Evolutionary conservation across 2,797 vertebrate species (phyloP).

Genomic region (Heteromormyrus szaboi): DNA sequence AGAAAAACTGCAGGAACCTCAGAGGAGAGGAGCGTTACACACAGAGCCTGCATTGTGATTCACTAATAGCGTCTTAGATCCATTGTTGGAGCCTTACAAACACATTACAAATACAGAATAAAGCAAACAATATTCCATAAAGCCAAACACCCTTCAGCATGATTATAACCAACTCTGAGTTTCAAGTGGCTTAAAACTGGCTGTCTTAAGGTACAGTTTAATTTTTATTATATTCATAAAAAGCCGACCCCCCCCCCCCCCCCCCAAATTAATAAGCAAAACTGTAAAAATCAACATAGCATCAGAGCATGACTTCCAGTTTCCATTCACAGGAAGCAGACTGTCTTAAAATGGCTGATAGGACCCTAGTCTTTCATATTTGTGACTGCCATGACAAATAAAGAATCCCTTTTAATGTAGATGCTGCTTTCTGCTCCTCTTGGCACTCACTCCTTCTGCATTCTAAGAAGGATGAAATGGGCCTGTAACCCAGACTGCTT

Average conservation of each 20-base stretch:
- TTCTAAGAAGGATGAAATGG: background rate
- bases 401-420: conserved; percentile 3
- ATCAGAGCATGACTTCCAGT: conserved; percentile 14
- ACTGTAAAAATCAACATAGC: background rate
- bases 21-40: background rate
- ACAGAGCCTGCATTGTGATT: conserved; percentile 18
- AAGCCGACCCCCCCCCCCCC: background rate
- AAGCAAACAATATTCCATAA: background rate
- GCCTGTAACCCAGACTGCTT: background rate
- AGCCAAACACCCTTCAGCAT: background rate
- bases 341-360: background rate
- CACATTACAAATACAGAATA: background rate
- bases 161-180: background rate
- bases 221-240: background rate
- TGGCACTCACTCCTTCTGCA: background rate
- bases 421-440: background rate
- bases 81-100: background rate
- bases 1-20: conserved; percentile 21
- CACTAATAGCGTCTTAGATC: background rate
- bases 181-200: background rate
- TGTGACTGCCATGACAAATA: background rate
- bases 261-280: background rate
- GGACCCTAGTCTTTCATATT: background rate
- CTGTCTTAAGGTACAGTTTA: background rate
- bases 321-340: conserved; percentile 21